phyloP scores from a whole-genome alignment of 2,113 vertebrate genomes.

The Archocentrus centrarchus region DNA sequence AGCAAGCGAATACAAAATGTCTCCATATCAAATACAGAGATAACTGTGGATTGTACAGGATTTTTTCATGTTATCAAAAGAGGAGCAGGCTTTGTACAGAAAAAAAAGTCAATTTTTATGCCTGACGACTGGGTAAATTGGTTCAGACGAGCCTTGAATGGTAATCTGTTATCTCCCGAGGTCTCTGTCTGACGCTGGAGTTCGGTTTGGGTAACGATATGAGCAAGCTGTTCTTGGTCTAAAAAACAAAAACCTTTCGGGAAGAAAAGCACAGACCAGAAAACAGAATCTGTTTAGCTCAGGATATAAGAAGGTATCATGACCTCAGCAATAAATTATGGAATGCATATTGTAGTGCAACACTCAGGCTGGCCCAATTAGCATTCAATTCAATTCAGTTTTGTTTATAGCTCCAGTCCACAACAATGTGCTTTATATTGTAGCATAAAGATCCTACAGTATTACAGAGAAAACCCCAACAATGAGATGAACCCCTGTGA shows the following conservation, averaged over 20 bases:
- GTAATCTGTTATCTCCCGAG: slow-evolving; percentile 16
- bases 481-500: neutral
- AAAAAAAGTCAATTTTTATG: slow-evolving; percentile 20
- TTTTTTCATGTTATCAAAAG: slow-evolving; percentile 44
- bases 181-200: neutral
- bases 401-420: neutral
- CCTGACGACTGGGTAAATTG: slow-evolving; percentile 35
- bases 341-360: neutral
- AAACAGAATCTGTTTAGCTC: neutral
- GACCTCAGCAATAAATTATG: neutral
- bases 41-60: slow-evolving; percentile 23
- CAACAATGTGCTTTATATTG: neutral
- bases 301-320: neutral
- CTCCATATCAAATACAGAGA: slow-evolving; percentile 45
- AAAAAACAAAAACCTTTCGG: slow-evolving; percentile 1
- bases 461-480: neutral
- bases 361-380: neutral
- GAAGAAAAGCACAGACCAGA: neutral
- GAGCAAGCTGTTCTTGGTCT: slow-evolving; percentile 13
- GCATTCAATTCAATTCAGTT: neutral
- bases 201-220: slow-evolving; percentile 18
- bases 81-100: slow-evolving; percentile 31
- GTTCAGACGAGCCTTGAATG: slow-evolving; percentile 33
- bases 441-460: neutral
- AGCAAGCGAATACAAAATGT: slow-evolving; percentile 44